These are phyloP conservation scores for Ammodytes marinus DNA, from an alignment of 2,113 vertebrate genomes.

Conservation along the genomic window DNA sequence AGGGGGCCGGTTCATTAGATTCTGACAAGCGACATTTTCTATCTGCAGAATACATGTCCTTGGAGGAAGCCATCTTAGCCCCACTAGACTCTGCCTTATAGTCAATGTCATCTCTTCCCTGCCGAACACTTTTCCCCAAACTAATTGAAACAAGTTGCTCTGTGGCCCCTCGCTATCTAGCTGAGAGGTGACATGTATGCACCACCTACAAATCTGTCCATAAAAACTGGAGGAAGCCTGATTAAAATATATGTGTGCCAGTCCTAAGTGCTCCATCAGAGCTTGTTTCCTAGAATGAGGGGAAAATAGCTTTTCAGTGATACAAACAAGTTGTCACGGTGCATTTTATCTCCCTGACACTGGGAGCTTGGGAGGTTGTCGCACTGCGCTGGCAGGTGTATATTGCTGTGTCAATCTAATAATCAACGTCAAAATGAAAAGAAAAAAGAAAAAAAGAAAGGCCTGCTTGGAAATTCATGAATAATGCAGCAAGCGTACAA, in stretches of 20 bases:
- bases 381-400: conserved; percentile 42
- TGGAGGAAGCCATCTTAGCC: conserved; percentile 50
- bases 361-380: conserved; percentile 12
- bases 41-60: conserved; percentile 72
- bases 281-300: conserved; percentile 42
- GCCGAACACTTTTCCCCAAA: conserved; percentile 57
- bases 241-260: conserved; percentile 61
- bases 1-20: conserved; percentile 74
- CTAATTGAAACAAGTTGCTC: conserved; percentile 80
- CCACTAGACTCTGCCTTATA: conserved; percentile 32
- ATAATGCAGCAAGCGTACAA: conserved; percentile 24
- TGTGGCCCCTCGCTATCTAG: conserved; percentile 53
- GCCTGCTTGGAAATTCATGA: conserved; percentile 9
- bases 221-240: conserved; percentile 51
- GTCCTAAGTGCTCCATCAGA: conserved; percentile 60
- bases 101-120: conserved; percentile 53
- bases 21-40: conserved; percentile 70
- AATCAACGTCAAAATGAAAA: conserved; percentile 50
- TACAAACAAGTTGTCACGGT: conserved; percentile 61
- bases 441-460: conserved; percentile 5
- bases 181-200: conserved; percentile 53
- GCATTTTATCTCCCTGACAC: conserved; percentile 62
- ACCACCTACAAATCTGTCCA: conserved; percentile 51
- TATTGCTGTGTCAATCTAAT: conserved; percentile 59
- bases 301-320: conserved; percentile 58